Percentiles rank a stretch among this genome's conserved stretches.
phyloP scores from a whole-genome alignment of 2,797 vertebrate genomes.

The Urophycis tenuis region DNA sequence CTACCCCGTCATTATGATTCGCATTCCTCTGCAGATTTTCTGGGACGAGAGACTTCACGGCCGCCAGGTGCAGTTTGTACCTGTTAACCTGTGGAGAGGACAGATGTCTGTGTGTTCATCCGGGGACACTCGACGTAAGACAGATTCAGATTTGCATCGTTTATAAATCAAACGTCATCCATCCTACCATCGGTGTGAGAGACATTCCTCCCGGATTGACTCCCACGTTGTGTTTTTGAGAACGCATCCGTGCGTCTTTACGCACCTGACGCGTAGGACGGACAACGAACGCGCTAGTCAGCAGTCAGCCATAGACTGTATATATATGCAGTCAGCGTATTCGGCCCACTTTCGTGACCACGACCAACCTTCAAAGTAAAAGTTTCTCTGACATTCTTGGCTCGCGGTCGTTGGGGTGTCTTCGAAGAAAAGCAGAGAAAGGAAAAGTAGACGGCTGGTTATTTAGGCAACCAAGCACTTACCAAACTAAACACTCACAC shows the following conservation, averaged over 20 bases:
- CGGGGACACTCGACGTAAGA: neutral
- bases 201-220: neutral
- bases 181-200: neutral
- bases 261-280: neutral
- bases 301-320: too few relatives aligned
- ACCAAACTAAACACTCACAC: neutral
- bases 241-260: neutral
- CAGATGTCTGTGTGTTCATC: neutral
- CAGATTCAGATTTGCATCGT: too few relatives aligned
- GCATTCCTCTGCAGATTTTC: constrained; percentile 50
- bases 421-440: neutral
- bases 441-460: neutral
- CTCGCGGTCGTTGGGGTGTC: neutral
- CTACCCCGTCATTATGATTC: constrained; percentile 32
- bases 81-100: constrained; percentile 58
- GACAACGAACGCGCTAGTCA: too few relatives aligned
- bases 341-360: neutral
- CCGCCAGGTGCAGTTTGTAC: constrained; percentile 60
- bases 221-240: neutral
- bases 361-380: neutral
- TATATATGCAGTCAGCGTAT: neutral
- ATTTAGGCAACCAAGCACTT: neutral
- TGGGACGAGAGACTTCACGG: constrained; percentile 40
- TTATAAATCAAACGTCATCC: neutral
- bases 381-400: neutral